Conservation (phyloP, 2,888 invertebrate species). For the Torymus auratus region DNA sequence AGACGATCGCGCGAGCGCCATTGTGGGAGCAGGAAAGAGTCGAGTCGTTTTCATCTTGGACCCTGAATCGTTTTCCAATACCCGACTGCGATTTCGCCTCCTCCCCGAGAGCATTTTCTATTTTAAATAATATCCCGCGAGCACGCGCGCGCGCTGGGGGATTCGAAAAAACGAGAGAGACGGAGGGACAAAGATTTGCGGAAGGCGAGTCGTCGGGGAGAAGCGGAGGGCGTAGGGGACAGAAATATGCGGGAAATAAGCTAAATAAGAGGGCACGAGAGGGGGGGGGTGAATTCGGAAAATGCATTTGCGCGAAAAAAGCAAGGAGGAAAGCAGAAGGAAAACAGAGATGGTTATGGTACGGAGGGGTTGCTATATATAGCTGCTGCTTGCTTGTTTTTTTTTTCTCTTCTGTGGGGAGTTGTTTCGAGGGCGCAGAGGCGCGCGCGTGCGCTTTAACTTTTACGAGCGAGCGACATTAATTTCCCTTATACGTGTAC, state of each 20-base stretch:
- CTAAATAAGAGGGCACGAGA: conserved; percentile 16
- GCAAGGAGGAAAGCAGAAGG: neutral
- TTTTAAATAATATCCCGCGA: conserved; percentile 63
- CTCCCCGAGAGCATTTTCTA: conserved; percentile 60
- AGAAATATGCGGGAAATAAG: conserved; percentile 41
- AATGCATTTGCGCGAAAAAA: conserved; percentile 21
- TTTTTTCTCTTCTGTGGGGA: neutral
- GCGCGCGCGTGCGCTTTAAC: conserved; percentile 5
- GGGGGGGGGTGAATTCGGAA: neutral
- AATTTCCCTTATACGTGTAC: conserved; percentile 6
- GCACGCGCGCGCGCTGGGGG: conserved; percentile 4
- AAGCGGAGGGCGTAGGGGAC: neutral
- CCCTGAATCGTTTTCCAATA: conserved; percentile 71
- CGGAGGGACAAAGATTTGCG: conserved; percentile 23
- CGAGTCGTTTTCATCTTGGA: conserved; percentile 67
- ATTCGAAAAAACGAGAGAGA: conserved; percentile 15
- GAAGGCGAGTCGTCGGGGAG: conserved; percentile 16
- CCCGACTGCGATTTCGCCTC: conserved; percentile 64
- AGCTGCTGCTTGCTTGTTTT: neutral
- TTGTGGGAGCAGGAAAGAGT: conserved; percentile 44
- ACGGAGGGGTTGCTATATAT: neutral
- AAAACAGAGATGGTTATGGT: conserved; percentile 32
- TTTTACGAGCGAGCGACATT: conserved; percentile 13
- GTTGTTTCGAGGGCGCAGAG: too few relatives aligned
- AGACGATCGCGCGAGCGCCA: conserved; percentile 55